Base-by-base conservation (phyloP, 2,113 vertebrate species). In the Lates calcarifer region DNA sequence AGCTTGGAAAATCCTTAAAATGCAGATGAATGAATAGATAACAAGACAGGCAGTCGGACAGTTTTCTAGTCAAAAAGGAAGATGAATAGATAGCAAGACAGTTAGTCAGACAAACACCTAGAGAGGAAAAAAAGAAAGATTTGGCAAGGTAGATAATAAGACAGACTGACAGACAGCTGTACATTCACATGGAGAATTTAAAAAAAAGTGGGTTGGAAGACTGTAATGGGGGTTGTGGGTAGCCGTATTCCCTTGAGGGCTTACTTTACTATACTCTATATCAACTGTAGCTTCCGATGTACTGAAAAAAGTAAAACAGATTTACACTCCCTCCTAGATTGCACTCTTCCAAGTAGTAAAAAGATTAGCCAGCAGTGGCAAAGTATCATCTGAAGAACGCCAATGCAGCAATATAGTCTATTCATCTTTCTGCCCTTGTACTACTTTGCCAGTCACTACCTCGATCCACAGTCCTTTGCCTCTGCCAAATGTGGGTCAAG, bases 401-500 rank as follows among this genome's bases (percentile, higher is more conserved):
- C 83, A 82, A 70, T 64, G 71, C 74, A 88, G 80, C 69, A 62
- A 79, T 64, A 51, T 8, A 56, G 41, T 68, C 60, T 66, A 45
- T 58, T 75, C 61, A 61, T 86, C 62, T 18, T 37, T 66, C 69
- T 67, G 66, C 53, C 73, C 78, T 70, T 80, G 67, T 39, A 35
- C 49, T 66, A 9, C 56, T 35, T 88, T 81, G 86, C 61, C 85
- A 85, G 74, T 89, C 81, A 74, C 49, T 61, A n/a, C 26, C 62
- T 74, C 51, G 2, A 65, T 29, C 70, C 41, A 60, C 33, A 61
- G 43, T 28, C 43, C 41, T 74, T 62, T 56, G 26, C 39, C 61
- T 84, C 81, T 77, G 65, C 84, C 80, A 90, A 85, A 84, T 69
- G 80, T 81, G 65, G 77, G 83, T 87, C 75, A 78, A 24, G 24